Percentiles rank a stretch among this genome's conserved stretches.
Conservation (phyloP, 2,888 invertebrate species). For the Temnothorax rugatulus region DNA sequence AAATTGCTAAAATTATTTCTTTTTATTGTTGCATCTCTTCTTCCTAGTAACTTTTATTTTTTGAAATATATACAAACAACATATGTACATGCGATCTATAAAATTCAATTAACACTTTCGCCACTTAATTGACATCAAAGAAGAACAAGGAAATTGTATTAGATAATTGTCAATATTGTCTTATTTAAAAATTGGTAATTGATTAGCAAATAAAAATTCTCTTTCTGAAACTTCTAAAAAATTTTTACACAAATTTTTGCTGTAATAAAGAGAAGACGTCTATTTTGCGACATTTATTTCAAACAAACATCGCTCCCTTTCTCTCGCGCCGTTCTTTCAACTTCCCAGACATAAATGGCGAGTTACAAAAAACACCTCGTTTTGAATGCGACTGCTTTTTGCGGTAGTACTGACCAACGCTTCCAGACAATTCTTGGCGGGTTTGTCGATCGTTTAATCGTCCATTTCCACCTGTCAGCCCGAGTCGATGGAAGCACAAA, state of each 20-base stretch:
- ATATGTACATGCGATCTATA: not conserved
- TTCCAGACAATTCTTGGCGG: slow-evolving; percentile 70
- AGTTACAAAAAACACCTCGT: slow-evolving; percentile 38
- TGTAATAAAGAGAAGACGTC: not conserved
- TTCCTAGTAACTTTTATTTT: not conserved
- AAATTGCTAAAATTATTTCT: not conserved
- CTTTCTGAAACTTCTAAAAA: not conserved
- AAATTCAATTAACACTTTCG: not conserved
- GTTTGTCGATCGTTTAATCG: slow-evolving; percentile 76
- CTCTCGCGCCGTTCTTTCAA: slow-evolving; percentile 20
- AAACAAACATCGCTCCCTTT: slow-evolving; percentile 5
- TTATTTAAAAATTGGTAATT: not conserved
- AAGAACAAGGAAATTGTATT: not conserved
- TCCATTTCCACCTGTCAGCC: slow-evolving; percentile 83
- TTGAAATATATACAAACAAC: not conserved
- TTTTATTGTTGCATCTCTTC: not conserved
- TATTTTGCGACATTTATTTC: not conserved
- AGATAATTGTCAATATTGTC: not conserved
- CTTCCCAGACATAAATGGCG: slow-evolving; percentile 29
- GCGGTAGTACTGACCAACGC: slow-evolving; percentile 42
- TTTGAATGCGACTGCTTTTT: slow-evolving; percentile 57
- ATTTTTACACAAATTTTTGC: not conserved
- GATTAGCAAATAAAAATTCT: not conserved
- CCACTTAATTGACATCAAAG: not conserved
- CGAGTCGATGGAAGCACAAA: slow-evolving; percentile 78